Conservation (phyloP, 1,140 invertebrate species). For the Lordiphosa collinella region DNA sequence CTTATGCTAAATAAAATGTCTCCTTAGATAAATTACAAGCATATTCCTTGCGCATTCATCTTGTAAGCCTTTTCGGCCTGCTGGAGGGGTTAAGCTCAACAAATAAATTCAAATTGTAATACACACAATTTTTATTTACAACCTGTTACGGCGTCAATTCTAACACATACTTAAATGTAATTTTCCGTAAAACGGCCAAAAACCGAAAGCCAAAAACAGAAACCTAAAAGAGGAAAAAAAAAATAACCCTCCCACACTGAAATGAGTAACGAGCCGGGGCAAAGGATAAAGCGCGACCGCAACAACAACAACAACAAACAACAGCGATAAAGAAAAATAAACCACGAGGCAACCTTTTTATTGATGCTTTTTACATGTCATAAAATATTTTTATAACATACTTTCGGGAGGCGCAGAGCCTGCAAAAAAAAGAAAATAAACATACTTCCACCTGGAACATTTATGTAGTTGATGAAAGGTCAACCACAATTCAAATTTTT, state of each 20-base stretch:
- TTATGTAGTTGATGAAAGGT: conserved; percentile 49
- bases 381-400: conserved; percentile 78
- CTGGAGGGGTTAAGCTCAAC: conserved; percentile 15
- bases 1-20: too few relatives aligned
- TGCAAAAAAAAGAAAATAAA: conserved; percentile 2
- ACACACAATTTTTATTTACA: conserved; percentile 61
- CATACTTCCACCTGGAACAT: conserved; percentile 3
- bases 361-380: conserved; percentile 76
- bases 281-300: conserved; percentile 61
- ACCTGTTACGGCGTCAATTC: conserved; percentile 72
- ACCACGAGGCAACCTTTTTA: conserved; percentile 59
- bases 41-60: too few relatives aligned
- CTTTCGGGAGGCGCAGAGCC: conserved; percentile 36
- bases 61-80: not conserved
- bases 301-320: conserved; percentile 26
- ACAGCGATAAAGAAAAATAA: conserved; percentile 18
- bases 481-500: conserved; percentile 46
- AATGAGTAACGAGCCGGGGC: conserved; percentile 45
- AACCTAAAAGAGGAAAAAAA: conserved; percentile 30
- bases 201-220: conserved; percentile 47
- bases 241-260: conserved; percentile 32
- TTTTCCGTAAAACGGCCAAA: conserved; percentile 59
- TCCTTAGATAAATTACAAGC: too few relatives aligned
- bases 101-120: conserved; percentile 43
- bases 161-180: conserved; percentile 77